Base-by-base conservation (phyloP, 1,140 invertebrate genomes). In the Neodiprion fabricii region DNA sequence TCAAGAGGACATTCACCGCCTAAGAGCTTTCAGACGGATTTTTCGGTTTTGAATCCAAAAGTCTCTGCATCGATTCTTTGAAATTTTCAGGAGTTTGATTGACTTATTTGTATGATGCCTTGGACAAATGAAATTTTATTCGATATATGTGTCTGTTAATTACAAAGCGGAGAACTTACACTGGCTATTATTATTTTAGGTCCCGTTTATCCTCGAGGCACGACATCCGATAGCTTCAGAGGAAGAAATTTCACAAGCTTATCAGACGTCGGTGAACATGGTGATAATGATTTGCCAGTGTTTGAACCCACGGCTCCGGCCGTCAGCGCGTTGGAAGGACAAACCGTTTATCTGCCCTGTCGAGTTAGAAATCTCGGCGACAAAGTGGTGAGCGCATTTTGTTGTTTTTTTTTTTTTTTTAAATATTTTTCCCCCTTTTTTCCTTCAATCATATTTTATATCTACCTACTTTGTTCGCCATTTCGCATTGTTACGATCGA, bases 341-440 rank as follows among this genome's bases (percentile, higher is more conserved):
- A 92, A 79, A 91, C 90, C 5, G 90, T 91, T 65, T 90, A 91
- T 76, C 81, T 93, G 73, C 91, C 91, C 4, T 93, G 92, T 78
- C 88, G 91, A 14, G 91, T 92, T 61, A 86, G 89, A 77, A 89
- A 92, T 83, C 86, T 92, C 69, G 89, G 89, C 40, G 91, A 92
- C 81, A 91, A 91, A 89, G 90, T 91, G 82, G 92, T 92, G 84
- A 90, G 90, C n/a, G 53, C 11, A 61, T 90, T 74, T 72, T 78
- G 40, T 74, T 74, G 74, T 77, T 17, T 70, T 28, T 12, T 72
- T 0, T 67, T 66, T 75, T 12, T 61, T 61, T 61, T 61, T 61
- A 1, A 61, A 65, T 65, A 4, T 14, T 65, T 65, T 17, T 65
- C 12, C 12, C 61, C 12, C 12, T 7, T 65, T 65, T 5, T 14